Base-by-base conservation (phyloP, 2,888 invertebrate species). In the Pollenia amentaria region DNA sequence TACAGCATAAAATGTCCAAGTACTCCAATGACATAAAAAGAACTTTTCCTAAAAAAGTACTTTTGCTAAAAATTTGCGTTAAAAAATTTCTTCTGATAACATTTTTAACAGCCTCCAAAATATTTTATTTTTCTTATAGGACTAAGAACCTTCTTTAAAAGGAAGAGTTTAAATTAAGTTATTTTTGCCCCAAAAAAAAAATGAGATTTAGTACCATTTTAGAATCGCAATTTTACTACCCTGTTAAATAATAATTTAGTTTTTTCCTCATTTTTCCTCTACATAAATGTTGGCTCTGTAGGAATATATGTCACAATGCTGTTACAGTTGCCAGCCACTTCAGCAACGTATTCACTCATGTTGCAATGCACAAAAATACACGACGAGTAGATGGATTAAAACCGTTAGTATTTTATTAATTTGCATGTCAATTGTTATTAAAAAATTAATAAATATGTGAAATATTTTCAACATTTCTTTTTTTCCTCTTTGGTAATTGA, bases 371-470 rank as follows among this genome's bases (percentile, higher is more conserved):
- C 29, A 21, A 21, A 40, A 38, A 64, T 51, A 6, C 29, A 18
- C 4, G 1, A 29, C 7, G 29, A 53, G 29, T n/a, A 62, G 18
- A 29, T 75, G 16, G 38, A 60, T 81, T 60, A 73, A 76, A 67
- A 55, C 11, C 40, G 44, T 69, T 21, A 69, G 60, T 75, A 62
- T 69, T 76, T 51, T 69, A 75, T 82, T 60, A 69, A 75, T 75
- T 69, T 53, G 53, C 60, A 51, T 53, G 60, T 75, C 75, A 69
- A 60, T 76, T 53, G 75, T 60, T 69, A 82, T 76, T 81, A 82
- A 82, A 76, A 76, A 69, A 69, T 67, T 76, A 73, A 80, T 80
- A 80, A 80, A 80, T 73, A 46, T 53, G 64, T 44, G 42, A 70
- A 62, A 65, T 7, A 73, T 80, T 72, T 73, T 80, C 11, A 38